Evolutionary conservation across 2,888 invertebrate genomes (phyloP).

Genomic region (Perizoma flavofasciatum): DNA sequence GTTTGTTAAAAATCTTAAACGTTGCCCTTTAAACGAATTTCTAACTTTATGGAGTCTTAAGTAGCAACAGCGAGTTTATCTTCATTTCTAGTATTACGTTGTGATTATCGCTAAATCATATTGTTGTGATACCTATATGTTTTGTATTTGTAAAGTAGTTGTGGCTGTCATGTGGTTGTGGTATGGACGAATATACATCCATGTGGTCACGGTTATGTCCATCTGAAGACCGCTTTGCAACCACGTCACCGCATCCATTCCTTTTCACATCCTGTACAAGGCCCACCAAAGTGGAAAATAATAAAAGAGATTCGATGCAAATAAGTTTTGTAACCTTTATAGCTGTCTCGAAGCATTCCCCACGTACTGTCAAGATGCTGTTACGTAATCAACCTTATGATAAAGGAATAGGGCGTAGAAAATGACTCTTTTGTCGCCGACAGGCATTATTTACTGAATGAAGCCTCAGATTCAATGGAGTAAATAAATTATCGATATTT

Average conservation of each 20-base stretch:
- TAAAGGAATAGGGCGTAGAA: constrained; percentile 5
- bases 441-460: constrained; percentile 32
- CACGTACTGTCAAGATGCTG: constrained; percentile 19
- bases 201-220: too few species aligned
- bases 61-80: too few species aligned
- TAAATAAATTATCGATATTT: constrained; percentile 34
- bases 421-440: constrained; percentile 4
- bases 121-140: too few species aligned
- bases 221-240: not conserved
- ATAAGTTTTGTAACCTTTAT: constrained; percentile 49
- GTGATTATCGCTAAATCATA: too few species aligned
- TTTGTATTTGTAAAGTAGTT: too few species aligned
- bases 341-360: constrained; percentile 34
- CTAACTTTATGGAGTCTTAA: too few species aligned
- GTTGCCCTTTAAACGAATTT: too few species aligned
- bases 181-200: too few species aligned
- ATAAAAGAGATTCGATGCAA: constrained; percentile 53
- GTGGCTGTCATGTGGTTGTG: too few species aligned
- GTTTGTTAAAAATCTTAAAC: too few species aligned
- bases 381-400: constrained; percentile 14
- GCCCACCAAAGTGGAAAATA: constrained; percentile 47
- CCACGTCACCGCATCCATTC: constrained; percentile 33
- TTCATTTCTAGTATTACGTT: too few species aligned
- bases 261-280: constrained; percentile 25
- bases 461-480: constrained; percentile 30